phyloP scores from a whole-genome alignment of 2,888 invertebrate species.

The Gortyna flavago region DNA sequence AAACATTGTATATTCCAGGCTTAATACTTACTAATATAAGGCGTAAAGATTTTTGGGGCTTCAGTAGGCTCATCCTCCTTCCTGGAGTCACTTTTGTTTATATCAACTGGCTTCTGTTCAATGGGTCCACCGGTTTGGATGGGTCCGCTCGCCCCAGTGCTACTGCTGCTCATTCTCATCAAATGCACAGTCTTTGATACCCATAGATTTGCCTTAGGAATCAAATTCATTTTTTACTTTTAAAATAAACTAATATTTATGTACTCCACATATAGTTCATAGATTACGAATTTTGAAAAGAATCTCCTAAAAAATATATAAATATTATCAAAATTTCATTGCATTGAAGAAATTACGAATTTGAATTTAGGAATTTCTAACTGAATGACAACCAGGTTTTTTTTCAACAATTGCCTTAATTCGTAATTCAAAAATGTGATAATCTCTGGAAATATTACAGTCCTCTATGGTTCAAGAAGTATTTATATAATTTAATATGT shows the following conservation, averaged over 20 bases:
- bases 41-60: background rate
- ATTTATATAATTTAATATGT: background rate
- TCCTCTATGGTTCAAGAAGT: conserved; percentile 21
- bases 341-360: background rate
- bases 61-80: background rate
- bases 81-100: background rate
- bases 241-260: background rate
- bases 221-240: conserved; percentile 23
- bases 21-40: conserved; percentile 6
- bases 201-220: conserved; percentile 17
- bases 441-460: background rate
- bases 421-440: conserved; percentile 19
- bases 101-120: background rate
- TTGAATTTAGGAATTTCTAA: conserved; percentile 3
- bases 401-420: background rate
- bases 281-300: conserved; percentile 17
- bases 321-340: conserved; percentile 9
- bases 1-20: background rate
- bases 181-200: background rate
- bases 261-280: background rate
- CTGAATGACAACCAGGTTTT: background rate
- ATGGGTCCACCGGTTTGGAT: background rate
- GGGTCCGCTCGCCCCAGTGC: background rate
- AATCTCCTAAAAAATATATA: background rate
- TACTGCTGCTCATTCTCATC: background rate